phyloP scores from a whole-genome alignment of 2,113 vertebrate species.

The Nothocercus julius region DNA sequence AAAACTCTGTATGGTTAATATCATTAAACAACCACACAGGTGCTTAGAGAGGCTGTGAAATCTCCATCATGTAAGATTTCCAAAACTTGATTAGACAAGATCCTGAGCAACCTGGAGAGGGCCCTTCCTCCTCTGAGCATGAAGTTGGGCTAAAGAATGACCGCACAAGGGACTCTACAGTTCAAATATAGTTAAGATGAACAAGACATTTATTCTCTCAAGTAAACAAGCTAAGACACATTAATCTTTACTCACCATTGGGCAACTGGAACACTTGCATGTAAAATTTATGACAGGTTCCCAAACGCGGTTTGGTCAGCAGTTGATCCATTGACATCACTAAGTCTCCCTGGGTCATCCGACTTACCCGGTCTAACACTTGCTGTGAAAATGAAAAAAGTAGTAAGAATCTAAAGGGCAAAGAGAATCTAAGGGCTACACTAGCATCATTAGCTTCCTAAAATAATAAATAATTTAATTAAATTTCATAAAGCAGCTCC shows the following conservation, averaged over 20 bases:
- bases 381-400: conserved; percentile 79
- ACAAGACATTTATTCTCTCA: not conserved
- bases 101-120: not conserved
- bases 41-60: not conserved
- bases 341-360: conserved; percentile 96
- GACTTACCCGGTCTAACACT: conserved; percentile 94
- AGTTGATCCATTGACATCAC: conserved; percentile 99
- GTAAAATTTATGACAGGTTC: conserved; percentile 97
- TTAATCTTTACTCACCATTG: conserved; percentile 82
- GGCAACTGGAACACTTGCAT: conserved; percentile 92
- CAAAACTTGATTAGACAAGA: not conserved
- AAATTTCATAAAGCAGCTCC: not conserved
- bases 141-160: not conserved
- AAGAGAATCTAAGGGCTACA: not conserved
- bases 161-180: not conserved
- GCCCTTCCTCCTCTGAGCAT: not conserved
- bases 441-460: not conserved
- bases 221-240: not conserved
- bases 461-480: not conserved
- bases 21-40: not conserved
- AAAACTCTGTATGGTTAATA: not conserved
- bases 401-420: conserved; percentile 29
- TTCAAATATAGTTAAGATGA: not conserved
- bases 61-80: fast-evolving
- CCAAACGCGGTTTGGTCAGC: conserved; percentile 94